Base-by-base conservation (phyloP, 1,140 invertebrate genomes). In the Coptotermes formosanus region DNA sequence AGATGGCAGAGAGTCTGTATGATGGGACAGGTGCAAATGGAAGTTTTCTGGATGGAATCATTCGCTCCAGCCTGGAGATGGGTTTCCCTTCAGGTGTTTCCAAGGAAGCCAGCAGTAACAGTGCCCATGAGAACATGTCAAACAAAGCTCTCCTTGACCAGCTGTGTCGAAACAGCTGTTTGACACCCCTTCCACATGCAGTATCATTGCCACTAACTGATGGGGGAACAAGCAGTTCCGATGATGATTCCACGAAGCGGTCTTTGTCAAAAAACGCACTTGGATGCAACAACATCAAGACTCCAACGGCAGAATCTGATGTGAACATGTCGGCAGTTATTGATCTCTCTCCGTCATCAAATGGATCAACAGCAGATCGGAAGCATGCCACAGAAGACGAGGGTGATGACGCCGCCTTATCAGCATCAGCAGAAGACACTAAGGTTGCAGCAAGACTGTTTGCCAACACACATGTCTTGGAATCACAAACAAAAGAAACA, bases 21-120 rank as follows among this genome's bases (percentile, higher is more conserved):
- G 93, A 94, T 81, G 92, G 92, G 8, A 90, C 92, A n/a, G 92
- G 92, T 11, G 93, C 94, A 11, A 96, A 96, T 89, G 95, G 95
- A 6, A 95, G 93, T 87, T 95, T 96, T 89, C 90, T 96, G 84
- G 96, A 96, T 88, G 96, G 95, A 84, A 95, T 97, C 86, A 97
- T 97, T 88, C 92, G 96, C 87, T 96, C 95, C 87, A 95, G 94
- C 88, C 91, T 96, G 43, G 95, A 96, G 89, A 93, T 93, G 85
- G 93, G 92, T 32, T 93, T 93, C 85, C 89, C 90, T 19, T 88
- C 91, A 45, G 91, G 91, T 82, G 89, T 90, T 84, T 86, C 87
- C 12, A 88, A 88, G 64, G 89, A 91, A 16, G 90, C 90, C 21
- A 85, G 90, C 90, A 82, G 43, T 85, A 64, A 89, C 89, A 89